Conservation (phyloP, 2,797 vertebrate genomes). For the Macroramphosus scolopax region DNA sequence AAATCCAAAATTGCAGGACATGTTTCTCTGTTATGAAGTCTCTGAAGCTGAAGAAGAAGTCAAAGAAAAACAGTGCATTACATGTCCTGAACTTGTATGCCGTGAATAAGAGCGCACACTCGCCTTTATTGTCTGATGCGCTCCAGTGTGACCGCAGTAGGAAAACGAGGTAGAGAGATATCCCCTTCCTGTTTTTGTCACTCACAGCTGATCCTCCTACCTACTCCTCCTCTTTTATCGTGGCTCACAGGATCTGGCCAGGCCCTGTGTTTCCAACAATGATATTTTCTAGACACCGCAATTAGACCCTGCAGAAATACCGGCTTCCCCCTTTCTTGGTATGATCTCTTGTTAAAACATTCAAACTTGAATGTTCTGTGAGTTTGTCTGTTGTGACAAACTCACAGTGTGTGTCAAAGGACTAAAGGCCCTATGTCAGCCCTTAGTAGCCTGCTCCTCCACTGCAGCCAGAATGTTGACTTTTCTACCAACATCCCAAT, state of each 20-base stretch:
- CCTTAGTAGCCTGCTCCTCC: conserved; percentile 34
- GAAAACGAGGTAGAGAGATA: conserved; percentile 75
- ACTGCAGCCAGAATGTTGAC: conserved; percentile 68
- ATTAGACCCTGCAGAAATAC: conserved; percentile 50
- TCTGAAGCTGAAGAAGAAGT: neutral
- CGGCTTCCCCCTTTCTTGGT: conserved; percentile 27
- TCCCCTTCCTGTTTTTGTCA: conserved; percentile 83
- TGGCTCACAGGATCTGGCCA: conserved; percentile 59
- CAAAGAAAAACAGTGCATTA: conserved; percentile 1
- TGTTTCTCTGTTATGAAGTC: conserved; percentile 8
- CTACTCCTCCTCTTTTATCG: conserved; percentile 58
- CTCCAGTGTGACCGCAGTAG: conserved; percentile 61
- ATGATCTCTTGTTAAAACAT: conserved; percentile 2
- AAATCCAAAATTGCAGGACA: too few relatives aligned
- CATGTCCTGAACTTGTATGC: conserved; percentile 26
- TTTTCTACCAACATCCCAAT: conserved; percentile 74
- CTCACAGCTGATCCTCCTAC: conserved; percentile 73
- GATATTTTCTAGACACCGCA: conserved; percentile 58
- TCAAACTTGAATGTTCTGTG: conserved; percentile 7
- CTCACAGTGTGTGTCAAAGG: too few relatives aligned
- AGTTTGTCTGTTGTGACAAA: neutral
- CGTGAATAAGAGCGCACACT: conserved; percentile 23
- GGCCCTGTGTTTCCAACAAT: conserved; percentile 59
- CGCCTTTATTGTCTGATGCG: conserved; percentile 53
- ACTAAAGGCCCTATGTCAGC: conserved; percentile 51